These are phyloP conservation scores for Onychorhynchus coronatus DNA, from an alignment of 2,113 vertebrate species.

Conservation along the genomic window DNA sequence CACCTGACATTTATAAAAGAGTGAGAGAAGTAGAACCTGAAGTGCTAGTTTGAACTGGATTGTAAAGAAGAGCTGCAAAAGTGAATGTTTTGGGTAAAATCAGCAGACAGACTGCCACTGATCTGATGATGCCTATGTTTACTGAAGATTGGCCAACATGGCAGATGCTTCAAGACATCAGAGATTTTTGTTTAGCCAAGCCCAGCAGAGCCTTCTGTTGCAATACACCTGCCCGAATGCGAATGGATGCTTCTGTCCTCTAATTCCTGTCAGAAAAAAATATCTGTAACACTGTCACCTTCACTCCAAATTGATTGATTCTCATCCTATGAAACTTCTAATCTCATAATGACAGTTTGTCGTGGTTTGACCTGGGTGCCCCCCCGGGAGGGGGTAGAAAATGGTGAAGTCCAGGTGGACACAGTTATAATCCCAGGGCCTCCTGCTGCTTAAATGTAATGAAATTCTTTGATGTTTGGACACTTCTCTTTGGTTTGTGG, in stretches of 20 bases:
- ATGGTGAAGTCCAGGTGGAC: no score
- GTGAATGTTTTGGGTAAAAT: not conserved
- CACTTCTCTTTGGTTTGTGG: not conserved
- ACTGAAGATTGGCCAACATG: constrained; percentile 33
- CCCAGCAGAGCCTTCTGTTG: constrained; percentile 60
- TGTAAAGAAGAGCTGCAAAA: not conserved
- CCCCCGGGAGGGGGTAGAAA: no score
- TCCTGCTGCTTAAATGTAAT: not conserved
- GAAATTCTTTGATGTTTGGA: not conserved
- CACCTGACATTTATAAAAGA: not conserved
- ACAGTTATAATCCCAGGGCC: not conserved
- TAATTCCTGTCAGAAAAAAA: not conserved
- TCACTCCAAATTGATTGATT: not conserved
- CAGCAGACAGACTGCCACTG: not conserved
- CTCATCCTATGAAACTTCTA: not conserved
- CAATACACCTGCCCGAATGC: not conserved
- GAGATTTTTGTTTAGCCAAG: constrained; percentile 54
- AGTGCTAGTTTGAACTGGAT: not conserved
- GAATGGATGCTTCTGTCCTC: not conserved
- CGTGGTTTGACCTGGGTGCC: no score
- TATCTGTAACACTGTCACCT: not conserved
- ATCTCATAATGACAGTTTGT: not conserved
- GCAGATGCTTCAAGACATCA: constrained; percentile 32
- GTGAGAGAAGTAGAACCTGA: not conserved
- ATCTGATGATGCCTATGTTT: not conserved